phyloP scores from a whole-genome alignment of 1,140 invertebrate genomes.

The Luehdorfia chinensis region DNA sequence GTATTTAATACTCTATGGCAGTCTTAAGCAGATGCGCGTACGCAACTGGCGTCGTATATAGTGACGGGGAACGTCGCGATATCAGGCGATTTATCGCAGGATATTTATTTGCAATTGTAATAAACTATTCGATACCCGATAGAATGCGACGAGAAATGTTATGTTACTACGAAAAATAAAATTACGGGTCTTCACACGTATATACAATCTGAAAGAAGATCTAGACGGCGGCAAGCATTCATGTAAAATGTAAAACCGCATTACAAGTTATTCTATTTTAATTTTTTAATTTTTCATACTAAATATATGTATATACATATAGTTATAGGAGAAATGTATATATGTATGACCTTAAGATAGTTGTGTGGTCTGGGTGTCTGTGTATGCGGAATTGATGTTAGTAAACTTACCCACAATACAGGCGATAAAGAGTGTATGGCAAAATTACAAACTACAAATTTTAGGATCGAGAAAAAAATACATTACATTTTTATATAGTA shows the following conservation, averaged over 20 bases:
- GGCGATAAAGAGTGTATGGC: too few relatives aligned
- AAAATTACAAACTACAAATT: too few relatives aligned
- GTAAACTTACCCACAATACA: too few relatives aligned
- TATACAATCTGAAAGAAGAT: neutral
- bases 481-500: too few relatives aligned
- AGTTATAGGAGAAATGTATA: too few relatives aligned
- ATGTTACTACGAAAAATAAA: slow-evolving; percentile 15
- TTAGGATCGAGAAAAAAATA: too few relatives aligned
- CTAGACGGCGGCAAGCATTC: neutral
- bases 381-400: too few relatives aligned
- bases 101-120: slow-evolving; percentile 66
- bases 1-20: slow-evolving; percentile 26
- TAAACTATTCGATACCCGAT: slow-evolving; percentile 32
- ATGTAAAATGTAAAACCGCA: neutral
- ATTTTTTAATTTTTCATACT: too few relatives aligned
- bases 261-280: too few relatives aligned
- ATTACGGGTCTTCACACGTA: slow-evolving; percentile 11
- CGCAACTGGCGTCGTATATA: slow-evolving; percentile 31
- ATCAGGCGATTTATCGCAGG: slow-evolving; percentile 57
- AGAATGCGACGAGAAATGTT: slow-evolving; percentile 29
- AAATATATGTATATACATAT: too few relatives aligned
- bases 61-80: slow-evolving; percentile 31
- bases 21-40: slow-evolving; percentile 29
- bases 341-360: too few relatives aligned
- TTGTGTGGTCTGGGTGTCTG: too few relatives aligned